A percentile compares a stretch with the other conserved stretches of the same genome.
Evolutionary conservation across 2,113 vertebrate genomes (phyloP).

Genomic region (Ceyx margarethae): DNA sequence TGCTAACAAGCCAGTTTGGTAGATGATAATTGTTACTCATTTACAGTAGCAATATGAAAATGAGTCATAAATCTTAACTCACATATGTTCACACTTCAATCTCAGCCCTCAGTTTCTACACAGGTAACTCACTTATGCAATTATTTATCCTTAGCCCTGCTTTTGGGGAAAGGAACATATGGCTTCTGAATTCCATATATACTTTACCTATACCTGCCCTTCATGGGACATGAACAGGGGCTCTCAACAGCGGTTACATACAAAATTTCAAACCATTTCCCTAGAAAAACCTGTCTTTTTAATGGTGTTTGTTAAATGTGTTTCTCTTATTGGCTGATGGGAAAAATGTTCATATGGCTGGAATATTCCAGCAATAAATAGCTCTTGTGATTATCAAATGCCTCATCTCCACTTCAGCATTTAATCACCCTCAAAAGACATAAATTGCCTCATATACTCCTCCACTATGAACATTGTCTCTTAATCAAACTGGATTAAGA

Average conservation of each 20-base stretch:
- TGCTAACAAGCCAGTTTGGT: background rate
- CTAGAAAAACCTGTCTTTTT: background rate
- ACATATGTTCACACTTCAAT: background rate
- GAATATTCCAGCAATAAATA: slow-evolving; percentile 46
- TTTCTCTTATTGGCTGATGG: background rate
- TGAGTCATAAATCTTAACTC: background rate
- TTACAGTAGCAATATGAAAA: slow-evolving; percentile 14
- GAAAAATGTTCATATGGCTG: background rate
- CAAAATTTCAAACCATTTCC: background rate
- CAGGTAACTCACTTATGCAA: background rate
- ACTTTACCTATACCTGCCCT: background rate
- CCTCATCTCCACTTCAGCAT: slow-evolving; percentile 9
- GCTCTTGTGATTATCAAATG: slow-evolving; percentile 18
- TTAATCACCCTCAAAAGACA: slow-evolving; percentile 41
- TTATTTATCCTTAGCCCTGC: background rate
- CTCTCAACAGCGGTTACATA: background rate
- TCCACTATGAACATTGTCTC: background rate
- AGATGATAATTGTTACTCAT: background rate
- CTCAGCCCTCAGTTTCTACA: background rate
- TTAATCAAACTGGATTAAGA: slow-evolving; percentile 48
- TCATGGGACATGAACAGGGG: background rate
- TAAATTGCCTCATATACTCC: slow-evolving; percentile 29
- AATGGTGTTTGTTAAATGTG: background rate
- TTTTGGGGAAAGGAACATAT: background rate
- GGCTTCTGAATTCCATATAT: background rate